Percentiles rank a stretch among this genome's conserved stretches.
These are phyloP conservation scores for Platycercus adscitus DNA, from an alignment of 2,113 vertebrate species.

Conservation along the genomic window DNA sequence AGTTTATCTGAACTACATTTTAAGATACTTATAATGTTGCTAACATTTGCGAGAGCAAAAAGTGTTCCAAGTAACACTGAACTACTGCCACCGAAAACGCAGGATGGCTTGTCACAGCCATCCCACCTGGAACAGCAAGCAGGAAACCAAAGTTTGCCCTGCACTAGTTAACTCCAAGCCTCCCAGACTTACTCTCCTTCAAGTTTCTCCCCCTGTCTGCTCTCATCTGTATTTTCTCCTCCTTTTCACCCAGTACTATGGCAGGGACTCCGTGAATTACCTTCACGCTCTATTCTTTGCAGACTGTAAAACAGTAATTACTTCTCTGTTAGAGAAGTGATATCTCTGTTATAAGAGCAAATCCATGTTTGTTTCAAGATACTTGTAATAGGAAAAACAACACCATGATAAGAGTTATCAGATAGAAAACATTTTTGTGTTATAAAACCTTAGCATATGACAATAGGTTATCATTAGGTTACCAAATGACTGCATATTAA, in stretches of 20 bases:
- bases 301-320: constrained; percentile 1
- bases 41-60: not conserved
- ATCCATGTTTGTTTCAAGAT: constrained; percentile 37
- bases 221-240: not conserved
- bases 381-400: not conserved
- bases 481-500: constrained; percentile 40
- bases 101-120: not conserved
- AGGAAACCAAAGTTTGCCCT: not conserved
- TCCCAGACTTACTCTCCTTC: not conserved
- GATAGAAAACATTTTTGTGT: constrained; percentile 32
- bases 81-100: not conserved
- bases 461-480: constrained; percentile 45
- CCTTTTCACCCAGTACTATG: not conserved
- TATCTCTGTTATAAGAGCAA: constrained; percentile 27
- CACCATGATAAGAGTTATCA: not conserved
- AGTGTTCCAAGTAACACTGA: not conserved
- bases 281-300: not conserved
- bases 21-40: not conserved
- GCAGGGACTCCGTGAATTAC: not conserved
- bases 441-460: not conserved
- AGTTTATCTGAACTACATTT: not conserved
- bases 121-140: not conserved
- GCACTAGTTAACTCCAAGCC: not conserved
- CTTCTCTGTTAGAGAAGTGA: not conserved
- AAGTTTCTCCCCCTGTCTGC: not conserved